Evolutionary conservation across 2,888 invertebrate species (phyloP), one percentile per base, ranked within the genome.

Genomic region (Stegana nigrithorax): DNA sequence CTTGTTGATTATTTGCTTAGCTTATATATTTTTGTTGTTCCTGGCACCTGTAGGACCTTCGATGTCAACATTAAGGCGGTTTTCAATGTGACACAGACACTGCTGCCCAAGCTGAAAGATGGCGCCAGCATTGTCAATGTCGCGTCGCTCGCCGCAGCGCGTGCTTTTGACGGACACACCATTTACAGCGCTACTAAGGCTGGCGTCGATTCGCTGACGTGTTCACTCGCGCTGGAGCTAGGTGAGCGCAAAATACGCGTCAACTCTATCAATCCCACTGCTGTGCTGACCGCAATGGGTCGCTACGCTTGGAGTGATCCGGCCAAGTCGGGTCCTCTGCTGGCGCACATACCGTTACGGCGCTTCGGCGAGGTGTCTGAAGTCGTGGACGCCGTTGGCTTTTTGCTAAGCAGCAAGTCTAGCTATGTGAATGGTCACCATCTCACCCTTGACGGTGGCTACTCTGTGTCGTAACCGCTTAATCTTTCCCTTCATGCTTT

Each of bases 261-360:
- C 0, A 98, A 98, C 83, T 89, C 91, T n/a, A 92, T 98, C 0
- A 96, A 97, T 85, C 98, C 98, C 0, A 98, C 97, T 0, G 96
- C 96, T 0, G 92, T 96, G n/a, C 87, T 96, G 88, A 98, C 98
- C 0, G 93, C 92, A 59, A 92, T 98, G 93, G 96, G 96, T 0
- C 89, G 88, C 66, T 84, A 89, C n/a, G 91, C 90, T 27, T 98
- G 97, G 97, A 89, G 91, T 10, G 93, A 95, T 75, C 92, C 94
- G 0, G 87, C 84, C 0, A 93, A 93, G 79, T 89, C 92, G 0
- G 87, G 87, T 1, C 89, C 88, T 0, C 90, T 97, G 90, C 80
- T 93, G 53, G 88, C 88, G 1, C 92, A 91, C 85, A 97, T 97
- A 83, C 97, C 97, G 0, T 83, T 97, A 8, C 90, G 91, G 73